Evolutionary conservation across 2,113 vertebrate genomes (phyloP), one percentile per base, ranked within the genome.

Genomic region (Urocolius indicus): DNA sequence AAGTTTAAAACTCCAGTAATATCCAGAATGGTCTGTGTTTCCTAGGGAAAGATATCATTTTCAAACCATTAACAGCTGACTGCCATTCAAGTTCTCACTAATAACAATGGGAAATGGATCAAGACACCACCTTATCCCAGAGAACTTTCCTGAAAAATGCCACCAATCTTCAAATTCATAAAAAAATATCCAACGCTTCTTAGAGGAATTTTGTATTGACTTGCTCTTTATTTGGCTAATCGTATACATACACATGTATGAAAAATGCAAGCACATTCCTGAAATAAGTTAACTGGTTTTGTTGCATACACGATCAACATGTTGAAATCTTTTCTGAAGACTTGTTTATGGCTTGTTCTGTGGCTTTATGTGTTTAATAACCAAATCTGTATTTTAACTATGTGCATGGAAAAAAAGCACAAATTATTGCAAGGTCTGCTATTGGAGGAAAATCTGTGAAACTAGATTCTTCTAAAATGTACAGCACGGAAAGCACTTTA

Each of bases 161-260:
- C 18, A 5, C 27, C 55, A 16, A 34, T n/a, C 11, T 76, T 68
- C 26, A 65, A 52, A 61, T 13, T 58, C 3, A 11, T 27, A n/a
- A 52, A 24, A 1, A 79, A 78, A 55, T 51, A 51, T 2, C 6
- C 66, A 21, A 46, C 67, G 34, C 36, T 29, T 2, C 29, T 54
- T 58, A 1, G 2, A 67, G 16, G 52, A 32, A 57, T 38, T 46
- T 71, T 59, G 3, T 36, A 51, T 9, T 68, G 3, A 22, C 13
- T 11, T 9, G 23, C 16, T 69, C 71, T 74, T 27, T 66, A 32
- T 73, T 45, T 32, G 2, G 3, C 24, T 36, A 43, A 19, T 18
- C 38, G 2, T 7, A 30, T 49, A 24, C 3, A 11, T 79, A 19
- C 1, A 8, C 0, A 2, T 3, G 2, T 52, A 38, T 16, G 86